Conservation (phyloP, 2,797 vertebrate genomes). For the Coendou prehensilis region DNA sequence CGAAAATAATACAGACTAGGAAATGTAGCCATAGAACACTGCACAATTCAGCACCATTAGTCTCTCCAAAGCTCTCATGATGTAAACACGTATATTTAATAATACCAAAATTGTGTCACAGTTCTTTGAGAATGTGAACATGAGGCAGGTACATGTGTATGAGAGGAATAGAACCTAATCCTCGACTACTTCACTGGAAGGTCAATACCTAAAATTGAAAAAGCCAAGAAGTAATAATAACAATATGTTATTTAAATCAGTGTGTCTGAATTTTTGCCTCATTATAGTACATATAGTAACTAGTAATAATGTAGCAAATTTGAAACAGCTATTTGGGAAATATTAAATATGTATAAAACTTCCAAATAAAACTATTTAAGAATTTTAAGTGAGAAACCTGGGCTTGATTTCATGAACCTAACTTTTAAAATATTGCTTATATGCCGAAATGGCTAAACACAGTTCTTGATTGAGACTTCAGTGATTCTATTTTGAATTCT, state of each 20-base stretch:
- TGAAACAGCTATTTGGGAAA: neutral
- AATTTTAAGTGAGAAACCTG: conserved; percentile 23
- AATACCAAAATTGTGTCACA: neutral
- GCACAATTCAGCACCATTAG: neutral
- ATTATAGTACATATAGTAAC: neutral
- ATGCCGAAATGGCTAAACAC: neutral
- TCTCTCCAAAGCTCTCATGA: neutral
- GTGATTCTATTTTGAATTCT: neutral
- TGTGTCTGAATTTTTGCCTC: neutral
- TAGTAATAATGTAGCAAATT: neutral
- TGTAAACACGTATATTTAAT: neutral
- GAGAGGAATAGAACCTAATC: neutral
- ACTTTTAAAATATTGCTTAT: neutral
- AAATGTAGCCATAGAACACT: neutral
- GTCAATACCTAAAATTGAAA: neutral
- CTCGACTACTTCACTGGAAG: neutral
- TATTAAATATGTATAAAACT: neutral
- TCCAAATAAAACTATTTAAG: conserved; percentile 10
- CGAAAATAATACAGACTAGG: neutral
- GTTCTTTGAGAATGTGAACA: neutral
- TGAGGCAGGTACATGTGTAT: too few relatives aligned
- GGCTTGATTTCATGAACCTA: neutral
- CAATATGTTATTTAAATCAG: neutral
- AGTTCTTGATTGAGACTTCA: conserved; percentile 12
- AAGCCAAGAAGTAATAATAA: neutral